Evolutionary conservation across 2,797 vertebrate genomes (phyloP), one percentile per base, ranked within the genome.

Genomic region (Argyrosomus regius): DNA sequence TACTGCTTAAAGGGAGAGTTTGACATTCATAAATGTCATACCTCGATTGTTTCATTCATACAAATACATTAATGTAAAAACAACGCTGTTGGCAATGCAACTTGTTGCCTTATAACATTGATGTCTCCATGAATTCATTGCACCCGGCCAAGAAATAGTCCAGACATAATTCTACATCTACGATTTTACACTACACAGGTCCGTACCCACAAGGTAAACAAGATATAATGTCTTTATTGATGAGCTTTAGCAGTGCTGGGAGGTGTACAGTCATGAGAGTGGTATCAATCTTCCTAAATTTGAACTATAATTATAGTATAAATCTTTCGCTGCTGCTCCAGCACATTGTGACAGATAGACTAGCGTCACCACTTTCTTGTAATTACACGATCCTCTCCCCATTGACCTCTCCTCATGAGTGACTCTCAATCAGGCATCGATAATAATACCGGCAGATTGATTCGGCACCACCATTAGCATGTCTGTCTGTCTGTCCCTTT

Each of bases 401-500:
- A 48, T 11, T 68, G 64, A 79, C 62, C 64, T 35, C 59, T 76
- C 6, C 6, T 2, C 26, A 54, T 28, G 41, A 49, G 6, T 41
- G 46, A 4, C 54, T 58, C 28, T 84, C 41, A 49, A 54, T 54
- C 62, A 57, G 71, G 45, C 65, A 82, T 82, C 59, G 48, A 39
- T 82, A 62, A 68, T 74, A 80, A 63, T 13, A 54, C 28, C 54
- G 49, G 13, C 4, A 61, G 68, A 82, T 65, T 76, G 87, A 85
- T 76, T 80, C 60, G 8, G 60, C 43, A 4, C 20, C 45, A 24
- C 35, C 28, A 48, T 71, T 77, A 72, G 63, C 61, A 7, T 45
- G 52, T 26, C 14, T 24, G 53, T 26, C 14, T 24, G 53, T 8
- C 35, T 9, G 35, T 48, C 46, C 64, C 64, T 62, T 58, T 57